phyloP scores from a whole-genome alignment of 1,140 invertebrate species.

The Pentalonia nigronervosa region DNA sequence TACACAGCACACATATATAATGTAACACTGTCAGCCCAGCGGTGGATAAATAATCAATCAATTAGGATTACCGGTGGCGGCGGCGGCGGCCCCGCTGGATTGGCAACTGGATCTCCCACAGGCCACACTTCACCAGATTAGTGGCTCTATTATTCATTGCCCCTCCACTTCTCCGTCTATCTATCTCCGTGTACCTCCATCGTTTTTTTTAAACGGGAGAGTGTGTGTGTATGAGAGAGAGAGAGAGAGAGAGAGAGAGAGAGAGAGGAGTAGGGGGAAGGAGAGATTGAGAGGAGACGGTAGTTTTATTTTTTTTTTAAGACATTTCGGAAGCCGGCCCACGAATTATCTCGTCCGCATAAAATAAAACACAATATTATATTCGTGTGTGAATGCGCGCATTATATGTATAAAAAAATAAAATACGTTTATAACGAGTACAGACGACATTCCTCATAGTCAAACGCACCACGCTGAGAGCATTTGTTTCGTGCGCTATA shows the following conservation, averaged over 20 bases:
- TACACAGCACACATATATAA: neutral
- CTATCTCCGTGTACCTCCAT: neutral
- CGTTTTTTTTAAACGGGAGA: neutral
- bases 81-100: slow-evolving; percentile 25
- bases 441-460: slow-evolving; percentile 49
- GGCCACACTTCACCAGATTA: slow-evolving; percentile 57
- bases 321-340: slow-evolving; percentile 44
- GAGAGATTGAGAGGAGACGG: neutral
- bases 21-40: slow-evolving; percentile 32
- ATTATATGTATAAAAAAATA: neutral
- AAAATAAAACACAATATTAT: slow-evolving; percentile 7
- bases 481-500: slow-evolving; percentile 28
- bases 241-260: neutral
- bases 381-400: neutral
- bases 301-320: neutral
- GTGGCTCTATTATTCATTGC: slow-evolving; percentile 57
- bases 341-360: slow-evolving; percentile 28
- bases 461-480: slow-evolving; percentile 53
- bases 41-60: slow-evolving; percentile 58
- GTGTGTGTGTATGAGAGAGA: neutral
- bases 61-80: slow-evolving; percentile 51
- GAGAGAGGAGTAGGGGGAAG: too few relatives aligned
- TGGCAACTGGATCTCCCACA: slow-evolving; percentile 57
- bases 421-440: neutral
- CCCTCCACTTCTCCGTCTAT: neutral